phyloP scores from a whole-genome alignment of 2,113 vertebrate species.

The Osmerus mordax region DNA sequence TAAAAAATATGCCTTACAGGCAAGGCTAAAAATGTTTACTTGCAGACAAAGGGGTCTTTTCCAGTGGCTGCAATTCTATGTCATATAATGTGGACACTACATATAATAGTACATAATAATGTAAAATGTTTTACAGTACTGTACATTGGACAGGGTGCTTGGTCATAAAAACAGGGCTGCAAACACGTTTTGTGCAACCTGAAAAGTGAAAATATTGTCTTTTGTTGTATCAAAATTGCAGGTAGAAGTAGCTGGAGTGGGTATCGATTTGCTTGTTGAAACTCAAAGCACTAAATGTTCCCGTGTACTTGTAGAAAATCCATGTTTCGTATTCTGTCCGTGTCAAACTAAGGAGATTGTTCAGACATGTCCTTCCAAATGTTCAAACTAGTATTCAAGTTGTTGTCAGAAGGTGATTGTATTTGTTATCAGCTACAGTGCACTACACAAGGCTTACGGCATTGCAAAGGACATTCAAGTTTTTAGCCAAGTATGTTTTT shows the following conservation, averaged over 20 bases:
- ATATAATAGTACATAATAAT: too few species aligned
- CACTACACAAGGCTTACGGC: too few species aligned
- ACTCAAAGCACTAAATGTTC: conserved; percentile 8
- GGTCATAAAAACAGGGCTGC: background rate
- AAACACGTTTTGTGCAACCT: background rate
- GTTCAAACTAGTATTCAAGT: background rate
- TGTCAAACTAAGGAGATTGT: background rate
- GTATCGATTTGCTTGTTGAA: conserved; percentile 10
- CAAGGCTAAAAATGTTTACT: background rate
- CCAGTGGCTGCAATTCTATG: background rate
- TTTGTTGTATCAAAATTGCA: conserved; percentile 15
- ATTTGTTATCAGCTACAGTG: too few species aligned
- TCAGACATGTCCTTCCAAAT: background rate
- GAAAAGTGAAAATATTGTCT: conserved; percentile 15
- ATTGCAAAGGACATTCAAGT: too few species aligned
- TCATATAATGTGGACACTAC: background rate
- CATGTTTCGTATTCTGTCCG: background rate
- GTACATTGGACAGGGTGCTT: background rate
- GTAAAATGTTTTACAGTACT: background rate
- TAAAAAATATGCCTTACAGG: background rate
- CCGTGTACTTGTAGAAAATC: background rate
- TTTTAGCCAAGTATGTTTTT: too few species aligned
- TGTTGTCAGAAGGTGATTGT: too few species aligned
- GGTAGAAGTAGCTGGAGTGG: background rate
- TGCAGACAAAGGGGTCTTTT: background rate